These are phyloP conservation scores for Myotis pilosus DNA, from an alignment of 2,797 vertebrate species.

Conservation along the genomic window DNA sequence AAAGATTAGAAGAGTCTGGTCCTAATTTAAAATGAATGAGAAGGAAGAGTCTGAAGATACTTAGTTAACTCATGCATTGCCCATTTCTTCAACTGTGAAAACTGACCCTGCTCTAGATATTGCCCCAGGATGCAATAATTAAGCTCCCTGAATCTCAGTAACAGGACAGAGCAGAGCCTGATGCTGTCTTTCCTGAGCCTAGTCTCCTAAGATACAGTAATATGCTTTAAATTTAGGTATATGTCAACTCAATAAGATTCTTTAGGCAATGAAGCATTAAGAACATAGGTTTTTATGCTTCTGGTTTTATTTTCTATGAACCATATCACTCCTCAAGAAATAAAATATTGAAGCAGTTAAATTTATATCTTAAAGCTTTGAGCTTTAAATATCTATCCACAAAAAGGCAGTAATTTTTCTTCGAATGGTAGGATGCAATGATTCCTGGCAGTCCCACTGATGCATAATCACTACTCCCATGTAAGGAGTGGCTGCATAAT, in stretches of 20 bases:
- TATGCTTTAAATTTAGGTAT: neutral
- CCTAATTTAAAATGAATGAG: neutral
- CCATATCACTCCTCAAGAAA: neutral
- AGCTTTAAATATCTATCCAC: neutral
- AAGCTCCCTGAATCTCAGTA: neutral
- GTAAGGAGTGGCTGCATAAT: neutral
- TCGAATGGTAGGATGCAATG: neutral
- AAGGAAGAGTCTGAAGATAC: neutral
- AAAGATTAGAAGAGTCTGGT: neutral
- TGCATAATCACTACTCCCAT: neutral
- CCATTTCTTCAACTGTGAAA: neutral
- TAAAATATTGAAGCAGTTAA: neutral
- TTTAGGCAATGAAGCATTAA: constrained; percentile 15
- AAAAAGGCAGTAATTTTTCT: neutral
- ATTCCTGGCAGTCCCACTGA: neutral
- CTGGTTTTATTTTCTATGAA: neutral
- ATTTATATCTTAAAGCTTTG: neutral
- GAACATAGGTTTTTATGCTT: neutral
- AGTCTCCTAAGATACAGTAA: neutral
- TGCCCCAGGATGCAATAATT: neutral
- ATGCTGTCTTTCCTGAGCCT: neutral
- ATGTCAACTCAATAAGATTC: neutral
- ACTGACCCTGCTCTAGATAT: neutral
- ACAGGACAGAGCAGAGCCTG: neutral
- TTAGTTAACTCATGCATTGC: neutral